phyloP scores from a whole-genome alignment of 2,888 invertebrate genomes.

The Exephanes ischioxanthus region DNA sequence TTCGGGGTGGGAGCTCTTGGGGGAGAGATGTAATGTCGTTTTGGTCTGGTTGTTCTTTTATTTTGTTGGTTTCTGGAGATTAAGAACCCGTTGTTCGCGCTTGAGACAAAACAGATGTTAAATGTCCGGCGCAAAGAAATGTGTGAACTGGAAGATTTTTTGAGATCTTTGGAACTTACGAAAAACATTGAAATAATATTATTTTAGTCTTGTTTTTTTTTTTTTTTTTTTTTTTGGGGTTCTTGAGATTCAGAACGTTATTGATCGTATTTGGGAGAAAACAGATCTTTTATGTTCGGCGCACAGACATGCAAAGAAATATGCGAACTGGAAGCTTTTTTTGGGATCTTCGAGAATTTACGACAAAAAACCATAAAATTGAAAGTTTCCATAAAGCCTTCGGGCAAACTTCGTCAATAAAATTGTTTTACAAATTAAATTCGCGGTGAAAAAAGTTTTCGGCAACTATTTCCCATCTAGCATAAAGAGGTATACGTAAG shows the following conservation, averaged over 20 bases:
- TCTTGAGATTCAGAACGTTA: neutral
- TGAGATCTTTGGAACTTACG: too few relatives aligned
- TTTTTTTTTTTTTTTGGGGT: neutral
- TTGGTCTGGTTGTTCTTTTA: neutral
- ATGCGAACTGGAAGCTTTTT: too few relatives aligned
- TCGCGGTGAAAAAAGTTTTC: conserved; percentile 10
- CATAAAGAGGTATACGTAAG: neutral
- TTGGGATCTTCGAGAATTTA: too few relatives aligned
- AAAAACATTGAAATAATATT: too few relatives aligned
- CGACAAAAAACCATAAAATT: too few relatives aligned
- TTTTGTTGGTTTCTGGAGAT: neutral
- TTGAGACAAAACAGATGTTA: too few relatives aligned
- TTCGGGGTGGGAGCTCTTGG: neutral
- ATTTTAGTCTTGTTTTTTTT: too few relatives aligned
- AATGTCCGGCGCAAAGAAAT: too few relatives aligned
- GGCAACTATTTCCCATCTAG: neutral
- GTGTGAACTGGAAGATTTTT: too few relatives aligned
- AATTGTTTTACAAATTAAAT: neutral
- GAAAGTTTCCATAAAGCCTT: neutral
- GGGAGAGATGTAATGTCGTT: neutral
- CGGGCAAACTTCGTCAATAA: conserved; percentile 7
- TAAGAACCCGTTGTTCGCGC: neutral
- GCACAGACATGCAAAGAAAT: too few relatives aligned
- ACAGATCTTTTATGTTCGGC: too few relatives aligned
- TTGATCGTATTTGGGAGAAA: too few relatives aligned